phyloP scores from a whole-genome alignment of 2,888 invertebrate genomes.

The Pyrochroa serraticornis region DNA sequence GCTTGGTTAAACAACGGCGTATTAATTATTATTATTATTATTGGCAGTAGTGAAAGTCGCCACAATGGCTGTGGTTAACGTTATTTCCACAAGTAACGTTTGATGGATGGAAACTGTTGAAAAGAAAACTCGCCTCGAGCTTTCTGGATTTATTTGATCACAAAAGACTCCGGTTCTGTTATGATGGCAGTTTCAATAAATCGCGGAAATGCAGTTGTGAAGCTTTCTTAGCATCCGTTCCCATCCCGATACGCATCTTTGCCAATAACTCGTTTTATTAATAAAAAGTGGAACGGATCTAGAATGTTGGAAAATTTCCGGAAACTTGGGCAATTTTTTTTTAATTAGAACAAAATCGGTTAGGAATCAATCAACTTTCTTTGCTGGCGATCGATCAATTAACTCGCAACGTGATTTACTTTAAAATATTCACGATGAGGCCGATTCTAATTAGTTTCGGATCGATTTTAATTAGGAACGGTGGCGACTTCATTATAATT shows the following conservation, averaged over 20 bases:
- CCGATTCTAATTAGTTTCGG: slow-evolving; percentile 5
- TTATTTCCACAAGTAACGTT: slow-evolving; percentile 4
- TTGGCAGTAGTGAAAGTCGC: slow-evolving; percentile 2
- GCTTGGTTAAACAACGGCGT: background rate
- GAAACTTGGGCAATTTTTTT: slow-evolving; percentile 2
- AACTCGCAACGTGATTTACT: slow-evolving; percentile 25
- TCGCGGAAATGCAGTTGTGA: slow-evolving; percentile 38
- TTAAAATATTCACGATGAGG: slow-evolving; percentile 22
- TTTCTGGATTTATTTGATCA: background rate
- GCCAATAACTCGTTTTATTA: slow-evolving; percentile 37
- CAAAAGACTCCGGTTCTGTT: slow-evolving; percentile 2
- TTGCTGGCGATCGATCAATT: slow-evolving; percentile 18
- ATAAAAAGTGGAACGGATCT: slow-evolving; percentile 36
- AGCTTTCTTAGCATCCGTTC: slow-evolving; percentile 48
- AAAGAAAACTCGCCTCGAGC: too few species aligned
- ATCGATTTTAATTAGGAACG: too few species aligned
- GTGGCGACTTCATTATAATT: too few species aligned
- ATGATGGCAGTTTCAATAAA: slow-evolving; percentile 23
- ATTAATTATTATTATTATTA: slow-evolving; percentile 6
- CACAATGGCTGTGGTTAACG: slow-evolving; percentile 6
- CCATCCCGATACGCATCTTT: slow-evolving; percentile 45
- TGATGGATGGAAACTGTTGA: too few species aligned
- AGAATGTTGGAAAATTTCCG: slow-evolving; percentile 9
- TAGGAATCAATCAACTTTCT: slow-evolving; percentile 3
- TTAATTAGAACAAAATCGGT: background rate